Base-by-base conservation (phyloP, 2,113 vertebrate genomes). In the Xiphias gladius region DNA sequence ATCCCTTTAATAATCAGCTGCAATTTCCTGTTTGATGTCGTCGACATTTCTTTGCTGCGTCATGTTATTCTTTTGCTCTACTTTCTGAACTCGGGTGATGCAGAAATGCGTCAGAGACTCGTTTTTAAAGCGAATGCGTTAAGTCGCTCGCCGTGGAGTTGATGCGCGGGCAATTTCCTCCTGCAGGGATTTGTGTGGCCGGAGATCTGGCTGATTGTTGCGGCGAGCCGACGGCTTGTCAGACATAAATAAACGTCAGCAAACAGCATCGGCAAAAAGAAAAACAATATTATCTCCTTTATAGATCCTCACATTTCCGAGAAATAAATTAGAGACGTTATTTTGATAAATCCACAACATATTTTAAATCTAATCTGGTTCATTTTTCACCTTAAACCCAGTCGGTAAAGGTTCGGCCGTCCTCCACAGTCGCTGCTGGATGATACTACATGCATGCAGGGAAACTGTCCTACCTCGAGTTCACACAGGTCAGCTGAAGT, bases 221-320 rank as follows among this genome's bases (percentile, higher is more conserved):
- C 28, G 35, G 43, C 14, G 2, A 17, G 41, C 22, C 16, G 39
- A 22, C 63, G 43, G 35, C 37, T 14, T 2, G 26, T 64, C 74
- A 66, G 74, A 76, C 50, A 57, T n/a, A n/a, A 65, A 76, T 7
- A 65, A 52, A 74, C 43, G 37, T 52, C 58, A 62, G 12, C 19
- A 73, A 52, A 52, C 54, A 26, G n/a, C 22, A 57, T 57, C 54
- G 26, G n/a, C 11, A 6, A 13, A 41, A 20, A n/a, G n/a, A 43
- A 16, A 57, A 57, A 10, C 48, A 58, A 10, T 0, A 12, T 5
- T 0, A 35, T 37, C 58, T 26, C 4, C 13, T 13, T 57, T 5
- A 16, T 12, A 55, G 52, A 8, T 55, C 8, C 22, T 24, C 55
- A 26, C 11, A 6, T 57, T 11, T n/a, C 22, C 7, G 16, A 50